phyloP scores from a whole-genome alignment of 2,797 vertebrate species.

The Lutra lutra region DNA sequence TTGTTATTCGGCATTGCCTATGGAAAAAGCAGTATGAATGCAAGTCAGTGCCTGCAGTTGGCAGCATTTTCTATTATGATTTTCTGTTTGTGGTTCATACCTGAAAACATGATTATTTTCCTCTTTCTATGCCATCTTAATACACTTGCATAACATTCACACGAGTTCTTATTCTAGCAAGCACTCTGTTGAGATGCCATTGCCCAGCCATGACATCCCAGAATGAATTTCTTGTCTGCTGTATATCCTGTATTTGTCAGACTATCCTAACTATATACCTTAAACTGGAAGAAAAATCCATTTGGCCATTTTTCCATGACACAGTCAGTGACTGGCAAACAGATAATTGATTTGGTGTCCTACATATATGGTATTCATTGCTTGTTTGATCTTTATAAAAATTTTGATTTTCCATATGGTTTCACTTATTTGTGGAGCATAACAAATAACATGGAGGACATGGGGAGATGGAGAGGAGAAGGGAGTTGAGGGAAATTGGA shows the following conservation, averaged over 20 bases:
- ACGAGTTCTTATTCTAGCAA: neutral
- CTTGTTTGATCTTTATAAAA: neutral
- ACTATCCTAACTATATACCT: neutral
- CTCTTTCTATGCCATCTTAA: neutral
- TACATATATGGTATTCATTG: neutral
- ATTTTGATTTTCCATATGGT: neutral
- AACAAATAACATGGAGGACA: no score
- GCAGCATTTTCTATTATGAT: neutral
- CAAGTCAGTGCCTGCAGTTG: neutral
- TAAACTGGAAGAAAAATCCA: neutral
- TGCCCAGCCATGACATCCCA: neutral
- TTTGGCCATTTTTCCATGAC: neutral
- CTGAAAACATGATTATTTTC: neutral
- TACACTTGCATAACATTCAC: neutral
- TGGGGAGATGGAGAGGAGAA: no score
- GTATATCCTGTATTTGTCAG: neutral
- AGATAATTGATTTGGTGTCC: neutral
- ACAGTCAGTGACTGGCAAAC: neutral
- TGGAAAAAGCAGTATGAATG: neutral
- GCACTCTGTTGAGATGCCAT: neutral
- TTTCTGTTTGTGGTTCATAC: neutral
- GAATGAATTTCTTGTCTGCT: neutral
- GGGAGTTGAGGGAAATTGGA: no score
- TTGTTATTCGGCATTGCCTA: neutral
- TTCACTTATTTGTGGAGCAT: no score